Evolutionary conservation across 2,113 vertebrate species (phyloP).

Genomic region (Ophthalmolycus amberensis): DNA sequence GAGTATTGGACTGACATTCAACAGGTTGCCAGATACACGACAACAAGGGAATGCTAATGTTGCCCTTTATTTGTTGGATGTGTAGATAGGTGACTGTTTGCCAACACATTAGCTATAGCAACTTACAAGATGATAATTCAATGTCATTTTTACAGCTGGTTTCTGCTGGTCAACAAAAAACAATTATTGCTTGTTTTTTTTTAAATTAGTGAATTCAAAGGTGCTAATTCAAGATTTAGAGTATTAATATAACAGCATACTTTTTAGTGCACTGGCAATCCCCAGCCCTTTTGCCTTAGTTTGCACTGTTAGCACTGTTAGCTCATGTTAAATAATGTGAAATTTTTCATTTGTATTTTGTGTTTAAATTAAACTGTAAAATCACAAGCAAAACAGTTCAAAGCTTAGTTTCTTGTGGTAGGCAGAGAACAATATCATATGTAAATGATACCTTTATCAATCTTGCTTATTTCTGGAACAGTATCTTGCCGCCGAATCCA

Average conservation of each 20-base stretch:
- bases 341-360: not conserved
- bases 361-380: not conserved
- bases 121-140: not conserved
- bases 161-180: too few relatives aligned
- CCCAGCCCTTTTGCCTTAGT: not conserved
- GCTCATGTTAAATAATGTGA: not conserved
- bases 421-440: not conserved
- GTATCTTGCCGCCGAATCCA: not conserved
- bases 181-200: too few relatives aligned
- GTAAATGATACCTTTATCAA: not conserved
- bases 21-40: not conserved
- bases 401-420: not conserved
- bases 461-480: not conserved
- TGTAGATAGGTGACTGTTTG: not conserved
- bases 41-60: too few relatives aligned
- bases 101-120: not conserved
- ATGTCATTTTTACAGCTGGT: too few relatives aligned
- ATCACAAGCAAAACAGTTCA: not conserved
- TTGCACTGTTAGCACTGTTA: not conserved
- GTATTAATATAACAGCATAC: too few relatives aligned
- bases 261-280: too few relatives aligned
- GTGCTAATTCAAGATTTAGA: too few relatives aligned
- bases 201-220: too few relatives aligned
- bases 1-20: not conserved
- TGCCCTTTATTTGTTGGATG: not conserved